Evolutionary conservation across 2,797 vertebrate species (phyloP).

Genomic region (Sebastes itinus): DNA sequence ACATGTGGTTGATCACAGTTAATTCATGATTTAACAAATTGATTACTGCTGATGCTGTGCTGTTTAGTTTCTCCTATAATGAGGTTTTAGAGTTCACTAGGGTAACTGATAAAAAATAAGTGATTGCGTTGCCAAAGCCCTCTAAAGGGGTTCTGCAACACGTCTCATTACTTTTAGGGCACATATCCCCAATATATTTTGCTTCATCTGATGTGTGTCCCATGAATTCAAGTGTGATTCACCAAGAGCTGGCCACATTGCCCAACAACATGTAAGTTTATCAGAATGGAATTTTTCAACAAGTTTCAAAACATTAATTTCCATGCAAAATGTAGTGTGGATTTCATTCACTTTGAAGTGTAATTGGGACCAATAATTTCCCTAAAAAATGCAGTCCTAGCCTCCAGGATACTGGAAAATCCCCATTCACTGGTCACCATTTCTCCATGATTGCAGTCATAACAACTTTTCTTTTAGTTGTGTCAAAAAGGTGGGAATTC

Average conservation of each 20-base stretch:
- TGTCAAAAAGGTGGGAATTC: not conserved
- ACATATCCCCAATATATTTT: not conserved
- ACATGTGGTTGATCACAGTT: too few relatives aligned
- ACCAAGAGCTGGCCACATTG: not conserved
- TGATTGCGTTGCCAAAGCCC: not conserved
- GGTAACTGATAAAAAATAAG: not conserved
- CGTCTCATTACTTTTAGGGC: too few relatives aligned
- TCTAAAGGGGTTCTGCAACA: not conserved
- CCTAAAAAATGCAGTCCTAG: not conserved
- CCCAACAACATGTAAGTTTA: not conserved
- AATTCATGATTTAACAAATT: too few relatives aligned
- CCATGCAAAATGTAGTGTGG: not conserved
- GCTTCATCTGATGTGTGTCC: not conserved
- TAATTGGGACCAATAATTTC: not conserved
- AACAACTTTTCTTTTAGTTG: not conserved
- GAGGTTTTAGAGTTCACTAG: not conserved
- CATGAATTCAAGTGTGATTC: not conserved
- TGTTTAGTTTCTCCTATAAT: not conserved
- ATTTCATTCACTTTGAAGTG: not conserved
- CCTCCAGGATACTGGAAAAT: not conserved
- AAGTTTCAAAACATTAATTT: not conserved
- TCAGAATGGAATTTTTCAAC: too few relatives aligned
- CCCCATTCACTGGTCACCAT: not conserved
- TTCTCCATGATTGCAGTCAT: not conserved
- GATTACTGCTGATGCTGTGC: not conserved